These are phyloP conservation scores for Calidris pugnax DNA, from an alignment of 2,113 vertebrate species.

Conservation along the genomic window DNA sequence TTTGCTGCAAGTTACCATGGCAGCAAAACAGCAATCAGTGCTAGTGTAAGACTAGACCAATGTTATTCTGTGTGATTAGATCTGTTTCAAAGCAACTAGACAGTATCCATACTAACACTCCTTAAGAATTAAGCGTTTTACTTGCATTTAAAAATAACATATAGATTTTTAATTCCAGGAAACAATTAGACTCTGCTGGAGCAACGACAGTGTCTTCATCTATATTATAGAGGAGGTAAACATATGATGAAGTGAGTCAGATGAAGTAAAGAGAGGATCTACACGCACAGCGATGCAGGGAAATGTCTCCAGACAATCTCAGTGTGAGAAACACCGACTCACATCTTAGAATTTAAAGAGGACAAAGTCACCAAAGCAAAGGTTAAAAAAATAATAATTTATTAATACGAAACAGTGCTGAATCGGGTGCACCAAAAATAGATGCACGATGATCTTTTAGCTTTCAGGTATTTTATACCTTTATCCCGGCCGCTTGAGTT, in stretches of 20 bases:
- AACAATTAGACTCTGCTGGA: background rate
- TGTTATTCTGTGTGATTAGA: background rate
- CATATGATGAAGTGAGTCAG: background rate
- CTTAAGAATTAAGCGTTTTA: background rate
- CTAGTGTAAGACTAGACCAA: background rate
- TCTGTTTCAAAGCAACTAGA: background rate
- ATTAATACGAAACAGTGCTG: too few species aligned
- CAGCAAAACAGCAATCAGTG: constrained; percentile 5
- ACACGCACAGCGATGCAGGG: background rate
- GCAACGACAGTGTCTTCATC: background rate
- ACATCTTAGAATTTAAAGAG: too few species aligned
- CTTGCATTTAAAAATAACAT: background rate
- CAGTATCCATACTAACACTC: background rate
- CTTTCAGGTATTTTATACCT: too few species aligned
- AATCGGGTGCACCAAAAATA: too few species aligned
- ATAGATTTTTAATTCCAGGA: background rate
- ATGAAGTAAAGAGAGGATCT: background rate
- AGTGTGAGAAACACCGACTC: too few species aligned
- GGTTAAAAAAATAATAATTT: too few species aligned
- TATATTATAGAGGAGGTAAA: background rate
- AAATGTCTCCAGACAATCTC: background rate
- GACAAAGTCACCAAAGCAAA: too few species aligned
- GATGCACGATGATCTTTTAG: too few species aligned
- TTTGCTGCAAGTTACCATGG: constrained; percentile 13
- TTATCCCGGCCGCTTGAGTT: too few species aligned